A percentile compares a stretch with the other conserved stretches of the same genome.
Conservation (phyloP, 2,797 vertebrate species). For the Syndactyla subalaris region DNA sequence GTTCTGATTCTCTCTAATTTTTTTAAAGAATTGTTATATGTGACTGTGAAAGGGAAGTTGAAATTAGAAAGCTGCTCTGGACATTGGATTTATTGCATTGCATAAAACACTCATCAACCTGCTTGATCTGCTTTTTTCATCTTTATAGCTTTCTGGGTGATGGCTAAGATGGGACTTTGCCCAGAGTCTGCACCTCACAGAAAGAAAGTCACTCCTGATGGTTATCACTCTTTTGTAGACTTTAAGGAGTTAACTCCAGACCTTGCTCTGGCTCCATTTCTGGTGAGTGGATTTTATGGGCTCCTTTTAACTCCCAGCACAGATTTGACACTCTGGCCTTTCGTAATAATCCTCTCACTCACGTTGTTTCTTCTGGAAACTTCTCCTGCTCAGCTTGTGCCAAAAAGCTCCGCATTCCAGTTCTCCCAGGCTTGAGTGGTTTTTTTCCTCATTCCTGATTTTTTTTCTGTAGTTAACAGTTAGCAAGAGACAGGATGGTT, state of each 20-base stretch:
- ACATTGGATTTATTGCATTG: constrained; percentile 25
- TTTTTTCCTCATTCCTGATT: background rate
- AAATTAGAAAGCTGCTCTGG: background rate
- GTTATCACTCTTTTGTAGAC: background rate
- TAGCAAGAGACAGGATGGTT: background rate
- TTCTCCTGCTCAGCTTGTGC: background rate
- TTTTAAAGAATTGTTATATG: background rate
- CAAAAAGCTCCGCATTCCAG: background rate
- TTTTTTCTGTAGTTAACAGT: background rate
- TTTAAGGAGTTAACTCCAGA: constrained; percentile 58
- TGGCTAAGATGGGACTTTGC: constrained; percentile 26
- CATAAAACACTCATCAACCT: constrained; percentile 28
- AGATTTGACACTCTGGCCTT: constrained; percentile 57
- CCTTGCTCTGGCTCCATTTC: constrained; percentile 34
- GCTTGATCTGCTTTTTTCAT: background rate
- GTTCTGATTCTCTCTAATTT: background rate
- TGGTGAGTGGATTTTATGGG: constrained; percentile 48
- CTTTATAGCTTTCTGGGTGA: constrained; percentile 34
- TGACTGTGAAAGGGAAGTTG: background rate
- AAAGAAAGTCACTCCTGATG: background rate
- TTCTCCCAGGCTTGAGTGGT: background rate
- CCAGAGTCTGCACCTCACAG: background rate
- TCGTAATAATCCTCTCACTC: constrained; percentile 37
- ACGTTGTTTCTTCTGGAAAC: constrained; percentile 22
- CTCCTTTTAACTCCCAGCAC: constrained; percentile 57